Evolutionary conservation across 2,797 vertebrate genomes (phyloP).

Genomic region (Ciconia nigra): DNA sequence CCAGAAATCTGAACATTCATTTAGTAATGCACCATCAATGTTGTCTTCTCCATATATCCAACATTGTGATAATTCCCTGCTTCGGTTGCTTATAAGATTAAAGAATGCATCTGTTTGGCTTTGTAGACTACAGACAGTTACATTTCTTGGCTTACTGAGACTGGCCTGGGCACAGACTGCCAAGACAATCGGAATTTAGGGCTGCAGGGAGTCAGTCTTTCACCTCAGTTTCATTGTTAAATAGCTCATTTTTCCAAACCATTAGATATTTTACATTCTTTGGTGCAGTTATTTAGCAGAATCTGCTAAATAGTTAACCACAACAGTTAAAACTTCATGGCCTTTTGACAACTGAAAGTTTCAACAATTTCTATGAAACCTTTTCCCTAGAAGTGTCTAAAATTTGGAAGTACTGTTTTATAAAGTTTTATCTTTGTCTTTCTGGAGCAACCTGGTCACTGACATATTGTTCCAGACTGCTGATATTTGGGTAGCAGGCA

Average conservation of each 20-base stretch:
- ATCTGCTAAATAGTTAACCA: neutral
- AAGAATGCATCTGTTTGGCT: neutral
- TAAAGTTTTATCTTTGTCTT: neutral
- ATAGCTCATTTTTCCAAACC: neutral
- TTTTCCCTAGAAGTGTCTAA: neutral
- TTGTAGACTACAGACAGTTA: neutral
- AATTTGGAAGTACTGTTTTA: neutral
- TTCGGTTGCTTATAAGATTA: neutral
- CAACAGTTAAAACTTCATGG: neutral
- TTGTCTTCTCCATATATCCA: neutral
- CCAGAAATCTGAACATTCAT: neutral
- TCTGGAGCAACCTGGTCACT: neutral
- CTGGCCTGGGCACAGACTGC: neutral
- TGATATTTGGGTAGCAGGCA: neutral
- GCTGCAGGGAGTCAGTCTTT: neutral
- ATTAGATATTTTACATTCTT: neutral
- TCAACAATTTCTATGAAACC: neutral
- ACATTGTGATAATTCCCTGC: neutral
- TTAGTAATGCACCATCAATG: neutral
- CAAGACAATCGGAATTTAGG: neutral
- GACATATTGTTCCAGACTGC: neutral
- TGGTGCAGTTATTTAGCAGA: neutral
- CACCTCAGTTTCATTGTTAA: neutral
- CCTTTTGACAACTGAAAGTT: neutral
- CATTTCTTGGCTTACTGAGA: neutral